Base-by-base conservation (phyloP, 2,113 vertebrate species). In the Gopherus evgoodei region DNA sequence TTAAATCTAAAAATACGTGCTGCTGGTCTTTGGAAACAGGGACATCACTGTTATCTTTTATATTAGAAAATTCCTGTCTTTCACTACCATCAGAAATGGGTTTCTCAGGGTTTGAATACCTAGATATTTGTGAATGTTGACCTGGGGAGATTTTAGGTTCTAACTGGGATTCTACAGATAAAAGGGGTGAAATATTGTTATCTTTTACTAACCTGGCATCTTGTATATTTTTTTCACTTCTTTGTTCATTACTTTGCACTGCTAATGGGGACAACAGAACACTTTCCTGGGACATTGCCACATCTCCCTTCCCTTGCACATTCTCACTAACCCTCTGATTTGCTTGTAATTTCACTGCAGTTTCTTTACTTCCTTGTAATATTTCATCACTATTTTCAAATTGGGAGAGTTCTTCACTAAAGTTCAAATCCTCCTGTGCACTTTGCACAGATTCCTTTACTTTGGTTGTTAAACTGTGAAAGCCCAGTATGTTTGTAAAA, bases 401-500 rank as follows among this genome's bases (percentile, higher is more conserved):
- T 47, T 92, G 88, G 81, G 65, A 4, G 16, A 4, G n/a, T 89
- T 91, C 79, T 81, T 90, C 91, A 65, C 57, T 90, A 56, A 84
- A 83, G 38, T 35, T 1, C 8, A 90, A 69, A 59, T 92, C 10
- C 11, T 87, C 50, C 53, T 86, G 54, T 42, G 56, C 53, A 86
- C 0, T 21, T 53, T 86, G 75, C 35, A 9, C 35, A 82, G 78
- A 38, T 86, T 90, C 62, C 25, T 90, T 49, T 88, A 69, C 81
- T 96, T 95, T 89, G 31, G 86, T 78, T 91, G 47, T 84, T 93
- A 95, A 81, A 49, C 84, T 89, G 6, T 1, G 9, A 91, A 95
- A 89, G 21, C 22, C 84, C 59, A 96, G 47, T 44, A 90, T 52
- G 6, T 94, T 95, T 27, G 25, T 84, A 88, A 97, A 96, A 89